phyloP scores from a whole-genome alignment of 1,140 invertebrate species.

The Macrosteles quadrilineatus region DNA sequence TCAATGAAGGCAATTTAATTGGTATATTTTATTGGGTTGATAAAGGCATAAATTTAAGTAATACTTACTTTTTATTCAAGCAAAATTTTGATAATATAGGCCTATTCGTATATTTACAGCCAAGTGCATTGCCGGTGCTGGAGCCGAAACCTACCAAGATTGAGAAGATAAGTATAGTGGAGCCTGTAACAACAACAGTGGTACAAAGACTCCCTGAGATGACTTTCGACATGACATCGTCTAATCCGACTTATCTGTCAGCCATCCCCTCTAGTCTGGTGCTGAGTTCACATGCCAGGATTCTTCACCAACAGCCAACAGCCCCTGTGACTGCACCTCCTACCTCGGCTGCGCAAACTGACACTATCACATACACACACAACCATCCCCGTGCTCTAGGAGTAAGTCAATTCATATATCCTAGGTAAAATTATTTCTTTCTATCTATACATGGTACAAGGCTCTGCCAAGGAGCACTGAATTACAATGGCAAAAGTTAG shows the following conservation, averaged over 20 bases:
- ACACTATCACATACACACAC: not conserved
- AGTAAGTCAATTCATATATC: not conserved
- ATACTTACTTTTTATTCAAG: no score
- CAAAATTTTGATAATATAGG: no score
- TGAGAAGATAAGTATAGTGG: not conserved
- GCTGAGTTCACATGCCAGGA: not conserved
- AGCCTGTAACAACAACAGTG: not conserved
- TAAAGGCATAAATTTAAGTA: no score
- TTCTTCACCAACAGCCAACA: no score
- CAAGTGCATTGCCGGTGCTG: not conserved
- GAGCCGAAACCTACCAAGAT: not conserved
- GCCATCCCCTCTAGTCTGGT: not conserved
- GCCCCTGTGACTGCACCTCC: no score
- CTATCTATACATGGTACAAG: no score
- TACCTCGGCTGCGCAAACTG: not conserved
- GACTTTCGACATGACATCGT: not conserved
- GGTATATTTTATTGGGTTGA: no score
- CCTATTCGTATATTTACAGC: no score
- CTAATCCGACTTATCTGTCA: not conserved
- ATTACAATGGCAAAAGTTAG: no score
- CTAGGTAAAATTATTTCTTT: no score
- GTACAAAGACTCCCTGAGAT: not conserved
- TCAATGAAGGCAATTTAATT: no score
- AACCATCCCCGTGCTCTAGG: conserved; percentile 1
- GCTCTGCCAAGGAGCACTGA: no score